phyloP scores from a whole-genome alignment of 2,113 vertebrate species.

The Rhea pennata region DNA sequence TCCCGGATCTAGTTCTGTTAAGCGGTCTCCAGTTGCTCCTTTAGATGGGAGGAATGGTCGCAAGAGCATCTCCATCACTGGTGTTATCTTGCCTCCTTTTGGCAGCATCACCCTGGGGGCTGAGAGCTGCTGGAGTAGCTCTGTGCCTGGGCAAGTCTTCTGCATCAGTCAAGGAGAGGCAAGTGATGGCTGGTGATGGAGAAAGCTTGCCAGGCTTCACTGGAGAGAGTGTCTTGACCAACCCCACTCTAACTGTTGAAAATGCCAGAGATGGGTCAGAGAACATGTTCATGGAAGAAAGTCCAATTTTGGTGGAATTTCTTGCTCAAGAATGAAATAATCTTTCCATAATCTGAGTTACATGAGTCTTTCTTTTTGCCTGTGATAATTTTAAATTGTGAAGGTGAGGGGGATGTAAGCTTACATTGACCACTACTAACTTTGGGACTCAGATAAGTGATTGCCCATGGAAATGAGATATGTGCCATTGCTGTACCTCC shows the following conservation, averaged over 20 bases:
- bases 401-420: background rate
- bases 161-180: background rate
- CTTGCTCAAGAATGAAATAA: background rate
- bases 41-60: background rate
- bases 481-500: background rate
- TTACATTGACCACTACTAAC: accelerated
- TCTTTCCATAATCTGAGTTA: background rate
- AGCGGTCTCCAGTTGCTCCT: background rate
- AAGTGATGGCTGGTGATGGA: background rate
- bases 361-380: background rate
- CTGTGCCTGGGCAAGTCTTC: background rate
- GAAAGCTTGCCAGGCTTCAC: background rate
- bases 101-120: background rate
- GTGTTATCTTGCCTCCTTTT: background rate
- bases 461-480: background rate
- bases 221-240: background rate
- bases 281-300: accelerated
- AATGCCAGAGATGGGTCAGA: background rate
- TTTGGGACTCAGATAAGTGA: background rate
- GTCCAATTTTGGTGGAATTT: background rate
- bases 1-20: background rate
- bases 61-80: background rate
- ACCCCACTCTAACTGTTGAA: background rate
- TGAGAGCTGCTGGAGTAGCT: background rate
- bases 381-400: background rate